Conservation (phyloP, 1,140 invertebrate genomes). For the Branchinecta lindahli region DNA sequence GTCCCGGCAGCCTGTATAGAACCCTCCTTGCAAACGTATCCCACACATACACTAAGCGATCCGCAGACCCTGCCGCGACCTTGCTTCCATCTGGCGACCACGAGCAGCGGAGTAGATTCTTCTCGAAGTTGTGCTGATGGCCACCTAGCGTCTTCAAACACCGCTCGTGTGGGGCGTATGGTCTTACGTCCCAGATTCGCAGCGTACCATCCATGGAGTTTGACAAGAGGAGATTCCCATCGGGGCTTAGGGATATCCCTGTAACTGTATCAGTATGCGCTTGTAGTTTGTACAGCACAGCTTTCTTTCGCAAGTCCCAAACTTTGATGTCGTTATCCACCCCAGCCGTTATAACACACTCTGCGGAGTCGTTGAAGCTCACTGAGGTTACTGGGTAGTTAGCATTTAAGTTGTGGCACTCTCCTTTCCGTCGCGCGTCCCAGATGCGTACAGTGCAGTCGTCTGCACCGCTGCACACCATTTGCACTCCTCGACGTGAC, state of each 20-base stretch:
- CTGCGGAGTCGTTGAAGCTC: conserved; percentile 87
- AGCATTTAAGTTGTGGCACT: conserved; percentile 60
- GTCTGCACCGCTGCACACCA: conserved; percentile 85
- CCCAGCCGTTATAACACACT: conserved; percentile 74
- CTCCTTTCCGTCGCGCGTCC: conserved; percentile 57
- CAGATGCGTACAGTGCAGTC: conserved; percentile 86
- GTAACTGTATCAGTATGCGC: conserved; percentile 91
- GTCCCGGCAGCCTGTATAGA: conserved; percentile 92
- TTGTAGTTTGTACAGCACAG: conserved; percentile 64
- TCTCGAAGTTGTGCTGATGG: conserved; percentile 97
- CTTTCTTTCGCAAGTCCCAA: conserved; percentile 90
- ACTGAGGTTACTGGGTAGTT: conserved; percentile 75
- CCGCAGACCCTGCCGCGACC: conserved; percentile 79
- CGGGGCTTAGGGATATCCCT: conserved; percentile 74
- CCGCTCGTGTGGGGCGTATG: conserved; percentile 63
- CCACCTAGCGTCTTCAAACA: conserved; percentile 85
- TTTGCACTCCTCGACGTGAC: conserved; percentile 67
- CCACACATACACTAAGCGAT: conserved; percentile 93
- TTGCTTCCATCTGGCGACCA: conserved; percentile 77
- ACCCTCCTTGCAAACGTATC: conserved; percentile 79
- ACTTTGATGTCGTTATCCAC: conserved; percentile 98
- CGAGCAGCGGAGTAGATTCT: conserved; percentile 69
- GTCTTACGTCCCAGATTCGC: conserved; percentile 51
- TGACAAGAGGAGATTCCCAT: conserved; percentile 82
- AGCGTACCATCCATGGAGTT: conserved; percentile 94